Base-by-base conservation (phyloP, 2,113 vertebrate species). In the Sphyrna mokarran region DNA sequence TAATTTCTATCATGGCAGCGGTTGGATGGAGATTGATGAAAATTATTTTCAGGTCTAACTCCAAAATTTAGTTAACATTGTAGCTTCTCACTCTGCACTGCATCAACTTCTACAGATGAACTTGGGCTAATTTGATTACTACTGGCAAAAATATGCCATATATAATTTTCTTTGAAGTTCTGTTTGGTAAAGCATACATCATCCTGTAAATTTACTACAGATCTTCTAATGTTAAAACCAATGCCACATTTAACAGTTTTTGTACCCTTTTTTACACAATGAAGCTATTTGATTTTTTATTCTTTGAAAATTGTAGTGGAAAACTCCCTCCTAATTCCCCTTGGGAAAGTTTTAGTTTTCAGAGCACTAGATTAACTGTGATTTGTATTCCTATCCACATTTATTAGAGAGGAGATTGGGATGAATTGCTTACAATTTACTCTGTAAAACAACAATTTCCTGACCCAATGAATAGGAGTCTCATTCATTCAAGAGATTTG, bases 401-500 rank as follows among this genome's bases (percentile, higher is more conserved):
- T 70, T 72, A 95, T 54, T 72, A 16, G 94, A 93, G 23, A 72
- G 94, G 94, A 95, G 69, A 95, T 72, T 69, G 26, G 94, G 43
- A 72, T 95, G 94, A 76, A 76, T 95, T 76, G 69, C 94, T 95
- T 48, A 72, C 94, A 95, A 95, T 40, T 72, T 54, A 72, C 68
- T 95, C 70, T 95, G 40, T 95, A 72, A 90, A 95, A 95, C 43
- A 95, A 43, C 94, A 76, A 48, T 95, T 95, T 95, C 94, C 94
- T 95, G 94, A 76, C 43, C 13, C 43, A 95, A 76, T 95, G 94
- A 95, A 95, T 95, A 54, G 94, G 66, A 94, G 68, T 54, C 94
- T 95, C 94, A 72, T 69, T 76, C 22, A 29, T 95, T 95, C 23
- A 72, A 95, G 54, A 95, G 66, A 48, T 23, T 54, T 54, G 1